Percentiles rank a stretch among this genome's conserved stretches.
Conservation (phyloP, 2,113 vertebrate genomes). For the Chloropsis hardwickii region DNA sequence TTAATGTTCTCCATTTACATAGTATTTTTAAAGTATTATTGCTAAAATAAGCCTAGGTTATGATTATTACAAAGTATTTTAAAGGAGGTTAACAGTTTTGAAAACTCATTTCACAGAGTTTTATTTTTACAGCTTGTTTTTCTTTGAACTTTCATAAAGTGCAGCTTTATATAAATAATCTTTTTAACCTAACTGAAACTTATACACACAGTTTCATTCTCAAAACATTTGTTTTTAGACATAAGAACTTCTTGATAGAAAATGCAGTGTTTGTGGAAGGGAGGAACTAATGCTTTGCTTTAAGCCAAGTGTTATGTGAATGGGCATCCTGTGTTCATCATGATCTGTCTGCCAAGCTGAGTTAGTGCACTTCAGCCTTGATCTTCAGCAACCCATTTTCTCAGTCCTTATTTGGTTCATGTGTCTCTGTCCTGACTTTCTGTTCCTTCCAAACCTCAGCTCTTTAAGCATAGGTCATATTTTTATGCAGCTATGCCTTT, state of each 20-base stretch:
- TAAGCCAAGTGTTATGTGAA: background rate
- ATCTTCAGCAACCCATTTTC: background rate
- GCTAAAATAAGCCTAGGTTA: background rate
- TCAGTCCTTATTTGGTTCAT: background rate
- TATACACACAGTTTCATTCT: background rate
- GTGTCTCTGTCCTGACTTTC: background rate
- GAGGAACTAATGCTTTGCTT: background rate
- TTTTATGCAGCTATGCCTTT: background rate
- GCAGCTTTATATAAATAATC: background rate
- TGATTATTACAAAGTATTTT: background rate
- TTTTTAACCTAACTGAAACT: background rate
- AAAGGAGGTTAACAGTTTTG: background rate
- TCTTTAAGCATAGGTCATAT: background rate
- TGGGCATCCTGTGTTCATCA: background rate
- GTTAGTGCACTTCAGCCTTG: background rate
- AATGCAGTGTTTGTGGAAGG: background rate
- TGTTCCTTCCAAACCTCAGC: background rate
- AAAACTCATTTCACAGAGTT: background rate
- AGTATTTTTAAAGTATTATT: background rate
- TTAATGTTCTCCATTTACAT: background rate
- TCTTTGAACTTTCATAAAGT: background rate
- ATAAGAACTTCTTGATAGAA: background rate
- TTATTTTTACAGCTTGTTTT: background rate
- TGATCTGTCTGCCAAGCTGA: background rate
- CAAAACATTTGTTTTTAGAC: conserved; percentile 14